Conservation (phyloP, 2,113 vertebrate genomes). For the Butorides virescens region DNA sequence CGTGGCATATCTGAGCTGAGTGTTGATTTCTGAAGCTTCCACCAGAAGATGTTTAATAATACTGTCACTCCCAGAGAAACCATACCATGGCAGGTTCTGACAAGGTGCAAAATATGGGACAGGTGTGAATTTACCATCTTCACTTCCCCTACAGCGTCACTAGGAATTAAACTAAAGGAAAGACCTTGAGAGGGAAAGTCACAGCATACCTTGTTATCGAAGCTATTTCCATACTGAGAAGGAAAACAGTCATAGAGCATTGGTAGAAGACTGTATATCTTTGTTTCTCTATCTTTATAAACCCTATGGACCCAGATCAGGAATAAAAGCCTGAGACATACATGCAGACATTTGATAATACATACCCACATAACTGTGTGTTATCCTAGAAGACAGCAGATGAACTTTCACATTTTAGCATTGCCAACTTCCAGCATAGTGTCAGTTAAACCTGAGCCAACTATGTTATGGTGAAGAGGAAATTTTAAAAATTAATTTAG, state of each 20-base stretch:
- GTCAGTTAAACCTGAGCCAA: background rate
- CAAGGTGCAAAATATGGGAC: slow-evolving; percentile 29
- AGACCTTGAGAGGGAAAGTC: background rate
- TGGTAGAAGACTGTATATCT: background rate
- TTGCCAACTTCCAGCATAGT: background rate
- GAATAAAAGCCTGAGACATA: background rate
- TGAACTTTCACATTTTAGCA: background rate
- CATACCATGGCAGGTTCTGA: slow-evolving; percentile 16
- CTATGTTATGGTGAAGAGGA: background rate
- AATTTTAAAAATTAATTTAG: background rate
- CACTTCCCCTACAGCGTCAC: background rate
- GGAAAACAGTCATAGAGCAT: background rate
- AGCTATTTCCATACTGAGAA: background rate
- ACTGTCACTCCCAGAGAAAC: slow-evolving; percentile 16
- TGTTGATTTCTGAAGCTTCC: slow-evolving; percentile 35
- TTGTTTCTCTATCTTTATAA: background rate
- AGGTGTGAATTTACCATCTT: slow-evolving; percentile 48
- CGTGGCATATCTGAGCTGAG: background rate
- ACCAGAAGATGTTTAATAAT: slow-evolving; percentile 49
- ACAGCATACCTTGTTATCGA: background rate
- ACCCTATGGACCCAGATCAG: background rate
- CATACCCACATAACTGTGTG: background rate
- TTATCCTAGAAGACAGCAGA: background rate
- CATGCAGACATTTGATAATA: background rate
- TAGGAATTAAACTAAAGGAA: slow-evolving; percentile 7